These are phyloP conservation scores for Poecilus cupreus DNA, from an alignment of 2,888 invertebrate genomes.

Conservation along the genomic window DNA sequence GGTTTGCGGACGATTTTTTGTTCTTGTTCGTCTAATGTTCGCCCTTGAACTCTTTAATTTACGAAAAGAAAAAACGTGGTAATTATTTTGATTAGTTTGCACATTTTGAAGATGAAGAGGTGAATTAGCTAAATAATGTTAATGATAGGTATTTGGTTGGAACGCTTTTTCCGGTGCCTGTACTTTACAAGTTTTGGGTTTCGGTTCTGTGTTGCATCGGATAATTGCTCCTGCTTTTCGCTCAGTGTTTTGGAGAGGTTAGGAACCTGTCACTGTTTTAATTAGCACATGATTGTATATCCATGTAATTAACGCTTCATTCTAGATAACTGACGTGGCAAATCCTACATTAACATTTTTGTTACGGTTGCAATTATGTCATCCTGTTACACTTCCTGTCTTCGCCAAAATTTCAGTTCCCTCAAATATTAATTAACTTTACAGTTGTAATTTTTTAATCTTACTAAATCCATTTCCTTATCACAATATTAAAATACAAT, in stretches of 20 bases:
- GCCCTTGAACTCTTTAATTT: slow-evolving; percentile 54
- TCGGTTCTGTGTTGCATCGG: background rate
- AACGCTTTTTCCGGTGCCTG: slow-evolving; percentile 31
- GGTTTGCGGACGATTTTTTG: slow-evolving; percentile 24
- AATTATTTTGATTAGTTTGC: slow-evolving; percentile 46
- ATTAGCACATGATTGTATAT: slow-evolving; percentile 11
- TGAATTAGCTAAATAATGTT: slow-evolving; percentile 43
- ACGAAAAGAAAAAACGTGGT: slow-evolving; percentile 18
- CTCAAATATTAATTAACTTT: slow-evolving; percentile 4
- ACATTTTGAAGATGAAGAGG: slow-evolving; percentile 45
- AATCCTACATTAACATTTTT: slow-evolving; percentile 10
- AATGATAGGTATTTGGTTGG: slow-evolving; percentile 38
- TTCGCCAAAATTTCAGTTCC: slow-evolving; percentile 13
- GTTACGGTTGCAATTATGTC: background rate
- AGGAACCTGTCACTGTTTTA: background rate
- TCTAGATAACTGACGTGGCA: slow-evolving; percentile 18
- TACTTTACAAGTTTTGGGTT: background rate
- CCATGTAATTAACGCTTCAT: background rate
- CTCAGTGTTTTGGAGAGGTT: background rate
- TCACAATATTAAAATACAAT: background rate
- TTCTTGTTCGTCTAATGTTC: slow-evolving; percentile 39
- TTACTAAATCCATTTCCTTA: background rate
- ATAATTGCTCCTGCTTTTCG: background rate
- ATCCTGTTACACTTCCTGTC: slow-evolving; percentile 22
- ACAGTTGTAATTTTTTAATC: background rate